phyloP scores from a whole-genome alignment of 1,140 invertebrate species.

The Heterodera schachtii region DNA sequence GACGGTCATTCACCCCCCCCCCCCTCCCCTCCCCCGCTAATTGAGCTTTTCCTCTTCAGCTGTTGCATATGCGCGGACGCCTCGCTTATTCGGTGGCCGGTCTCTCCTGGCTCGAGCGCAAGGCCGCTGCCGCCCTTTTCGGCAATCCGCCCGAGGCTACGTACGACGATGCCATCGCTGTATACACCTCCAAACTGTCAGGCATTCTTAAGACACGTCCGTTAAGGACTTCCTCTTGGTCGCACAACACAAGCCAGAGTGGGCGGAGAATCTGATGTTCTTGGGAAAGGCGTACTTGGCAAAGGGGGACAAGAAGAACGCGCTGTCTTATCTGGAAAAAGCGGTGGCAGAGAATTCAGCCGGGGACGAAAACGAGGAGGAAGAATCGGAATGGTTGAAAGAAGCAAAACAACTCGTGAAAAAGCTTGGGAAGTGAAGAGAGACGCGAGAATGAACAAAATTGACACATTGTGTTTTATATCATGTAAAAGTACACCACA shows the following conservation, averaged over 20 bases:
- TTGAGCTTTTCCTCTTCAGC: not conserved
- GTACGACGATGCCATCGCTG: slow-evolving; percentile 66
- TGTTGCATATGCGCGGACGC: slow-evolving; percentile 66
- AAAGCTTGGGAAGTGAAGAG: slow-evolving; percentile 27
- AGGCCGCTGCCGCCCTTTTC: slow-evolving; percentile 67
- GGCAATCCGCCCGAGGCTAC: slow-evolving; percentile 67
- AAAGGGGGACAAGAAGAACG: slow-evolving; percentile 46
- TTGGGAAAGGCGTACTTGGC: slow-evolving; percentile 66
- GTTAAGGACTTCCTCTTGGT: slow-evolving; percentile 17
- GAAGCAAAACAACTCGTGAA: slow-evolving; percentile 46
- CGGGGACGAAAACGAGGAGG: slow-evolving; percentile 12
- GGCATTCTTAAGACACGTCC: not conserved
- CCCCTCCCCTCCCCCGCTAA: not conserved
- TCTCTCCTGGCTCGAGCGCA: slow-evolving; percentile 67
- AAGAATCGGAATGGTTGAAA: slow-evolving; percentile 43
- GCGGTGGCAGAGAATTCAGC: slow-evolving; percentile 26
- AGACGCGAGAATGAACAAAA: not conserved
- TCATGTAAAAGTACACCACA: not conserved
- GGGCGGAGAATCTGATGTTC: slow-evolving; percentile 67
- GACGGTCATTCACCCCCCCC: slow-evolving; percentile 23
- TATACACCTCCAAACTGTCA: slow-evolving; percentile 16
- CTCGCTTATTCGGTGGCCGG: slow-evolving; percentile 65
- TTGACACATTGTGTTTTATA: slow-evolving; percentile 8
- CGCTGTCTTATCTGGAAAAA: slow-evolving; percentile 36
- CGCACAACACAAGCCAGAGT: slow-evolving; percentile 37